These are phyloP conservation scores for Lophotis ruficrista DNA, from an alignment of 2,113 vertebrate species.

Conservation along the genomic window DNA sequence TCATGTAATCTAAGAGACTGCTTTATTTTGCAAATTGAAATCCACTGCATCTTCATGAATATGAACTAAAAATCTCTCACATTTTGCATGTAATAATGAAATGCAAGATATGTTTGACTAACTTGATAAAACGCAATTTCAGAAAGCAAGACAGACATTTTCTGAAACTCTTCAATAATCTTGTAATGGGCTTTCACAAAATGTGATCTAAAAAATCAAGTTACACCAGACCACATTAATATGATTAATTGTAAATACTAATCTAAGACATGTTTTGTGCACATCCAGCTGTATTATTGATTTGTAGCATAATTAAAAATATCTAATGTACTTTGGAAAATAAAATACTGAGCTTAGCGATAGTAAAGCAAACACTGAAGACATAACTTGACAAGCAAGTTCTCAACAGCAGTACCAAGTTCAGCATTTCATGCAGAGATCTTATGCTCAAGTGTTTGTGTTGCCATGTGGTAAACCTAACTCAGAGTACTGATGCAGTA, in stretches of 20 bases:
- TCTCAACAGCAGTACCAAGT: neutral
- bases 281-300: neutral
- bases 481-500: neutral
- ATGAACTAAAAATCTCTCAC: constrained; percentile 39
- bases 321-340: neutral
- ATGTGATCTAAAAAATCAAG: neutral
- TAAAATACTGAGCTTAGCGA: neutral
- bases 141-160: neutral
- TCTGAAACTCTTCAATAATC: neutral
- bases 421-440: neutral
- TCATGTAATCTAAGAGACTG: neutral
- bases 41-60: constrained; percentile 40
- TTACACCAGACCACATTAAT: neutral
- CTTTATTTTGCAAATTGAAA: constrained; percentile 41
- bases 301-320: neutral
- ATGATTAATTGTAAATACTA: neutral
- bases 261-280: neutral
- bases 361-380: neutral
- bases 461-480: neutral
- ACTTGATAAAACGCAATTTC: neutral
- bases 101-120: neutral
- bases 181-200: neutral
- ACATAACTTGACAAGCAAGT: neutral
- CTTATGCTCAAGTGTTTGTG: neutral
- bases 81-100: constrained; percentile 47